Conservation (phyloP, 2,888 invertebrate genomes). For the Lobophora halterata region DNA sequence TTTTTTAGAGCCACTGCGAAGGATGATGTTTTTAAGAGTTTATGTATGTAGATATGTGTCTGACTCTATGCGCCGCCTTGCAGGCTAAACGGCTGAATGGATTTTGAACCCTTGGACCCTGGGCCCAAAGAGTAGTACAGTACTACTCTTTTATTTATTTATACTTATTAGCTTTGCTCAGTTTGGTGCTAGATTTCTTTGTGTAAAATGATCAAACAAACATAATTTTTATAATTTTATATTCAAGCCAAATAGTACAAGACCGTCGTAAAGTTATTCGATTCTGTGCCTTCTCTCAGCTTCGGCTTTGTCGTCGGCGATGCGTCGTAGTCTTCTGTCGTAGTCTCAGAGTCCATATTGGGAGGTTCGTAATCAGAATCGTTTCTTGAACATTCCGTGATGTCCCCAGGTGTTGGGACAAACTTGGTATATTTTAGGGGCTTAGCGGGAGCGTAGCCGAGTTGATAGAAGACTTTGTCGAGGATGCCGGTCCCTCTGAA, state of each 20-base stretch:
- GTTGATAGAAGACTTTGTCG: conserved; percentile 58
- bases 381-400: conserved; percentile 57
- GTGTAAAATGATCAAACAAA: background rate
- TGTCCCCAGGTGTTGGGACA: conserved; percentile 53
- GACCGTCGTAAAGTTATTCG: conserved; percentile 37
- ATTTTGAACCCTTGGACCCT: too few relatives aligned
- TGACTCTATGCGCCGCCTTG: too few relatives aligned
- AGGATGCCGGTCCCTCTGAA: conserved; percentile 60
- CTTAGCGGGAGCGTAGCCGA: conserved; percentile 57
- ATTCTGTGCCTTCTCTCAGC: too few relatives aligned
- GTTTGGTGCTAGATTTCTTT: too few relatives aligned
- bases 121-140: too few relatives aligned
- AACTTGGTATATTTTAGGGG: conserved; percentile 34
- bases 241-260: conserved; percentile 39
- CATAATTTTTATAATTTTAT: conserved; percentile 6
- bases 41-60: too few relatives aligned
- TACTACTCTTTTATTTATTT: too few relatives aligned
- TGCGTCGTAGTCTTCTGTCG: background rate
- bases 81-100: too few relatives aligned
- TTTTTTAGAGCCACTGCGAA: too few relatives aligned
- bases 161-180: too few relatives aligned
- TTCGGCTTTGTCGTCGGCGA: background rate
- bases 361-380: conserved; percentile 31
- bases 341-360: background rate
- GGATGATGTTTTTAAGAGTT: too few relatives aligned